Evolutionary conservation across 1,140 invertebrate genomes (phyloP), one percentile per base, ranked within the genome.

Genomic region (Bombus turneri): DNA sequence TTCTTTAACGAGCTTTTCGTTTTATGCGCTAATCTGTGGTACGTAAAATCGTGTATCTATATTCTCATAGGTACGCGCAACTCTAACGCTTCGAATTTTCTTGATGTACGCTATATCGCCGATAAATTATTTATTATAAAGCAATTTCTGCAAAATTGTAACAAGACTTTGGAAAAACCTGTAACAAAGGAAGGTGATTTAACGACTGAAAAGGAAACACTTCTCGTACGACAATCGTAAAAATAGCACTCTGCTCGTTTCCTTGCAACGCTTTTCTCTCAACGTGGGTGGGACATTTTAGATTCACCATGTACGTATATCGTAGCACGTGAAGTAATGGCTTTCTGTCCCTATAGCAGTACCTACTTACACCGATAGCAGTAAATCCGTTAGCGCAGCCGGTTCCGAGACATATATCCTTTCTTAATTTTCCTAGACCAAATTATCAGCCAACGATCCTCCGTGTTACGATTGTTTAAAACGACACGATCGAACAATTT

Each of bases 241-340:
- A 66, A 66, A n/a, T n/a, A 34, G 66, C 31, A 34, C 66, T 76
- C 34, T 6, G 15, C 1, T 34, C 59, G 39, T 43, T 43, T 22
- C 2, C 41, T 43, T n/a, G 4, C 37, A 6, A 31, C 22, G 22
- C n/a, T 25, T 64, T 31, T 41, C 39, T 64, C 22, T 64, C 59
- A 3, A 78, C 4, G 28, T n/a, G 37, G 22, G 39, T 31, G 41
- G 39, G 59, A 41, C 64, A 78, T 64, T 78, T 78, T 43, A 10
- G 41, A 53, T 57, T 53, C 41, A 39, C 77, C 77, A 3, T 68
- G 77, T 68, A 53, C 57, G 57, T 59, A 69, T 62, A 80, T 69
- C 69, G 34, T 18, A 31, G 59, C 57, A 10, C 43, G 83, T 10
- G 31, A 64, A 73, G 81, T 86, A 87, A 87, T 80, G 71, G 37